Conservation (phyloP, 1,140 invertebrate species). For the Drosophila insularis region DNA sequence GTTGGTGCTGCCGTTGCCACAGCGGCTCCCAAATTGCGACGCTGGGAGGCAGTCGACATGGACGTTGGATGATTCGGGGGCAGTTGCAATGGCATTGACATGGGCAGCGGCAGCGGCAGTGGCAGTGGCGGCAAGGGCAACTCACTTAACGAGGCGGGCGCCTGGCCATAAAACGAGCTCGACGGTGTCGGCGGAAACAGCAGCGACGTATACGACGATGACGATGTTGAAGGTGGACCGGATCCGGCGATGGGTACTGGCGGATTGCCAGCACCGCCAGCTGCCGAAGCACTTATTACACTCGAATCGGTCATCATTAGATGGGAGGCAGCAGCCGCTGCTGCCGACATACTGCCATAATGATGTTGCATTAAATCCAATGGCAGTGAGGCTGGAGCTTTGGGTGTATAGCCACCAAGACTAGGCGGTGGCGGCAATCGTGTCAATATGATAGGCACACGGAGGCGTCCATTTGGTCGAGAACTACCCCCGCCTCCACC, state of each 20-base stretch:
- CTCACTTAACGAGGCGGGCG: conserved; percentile 41
- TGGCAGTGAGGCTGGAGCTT: conserved; percentile 54
- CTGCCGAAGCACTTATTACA: conserved; percentile 73
- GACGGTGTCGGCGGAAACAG: conserved; percentile 39
- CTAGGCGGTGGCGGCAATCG: conserved; percentile 30
- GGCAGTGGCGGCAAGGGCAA: conserved; percentile 57
- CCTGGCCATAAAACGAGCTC: conserved; percentile 25
- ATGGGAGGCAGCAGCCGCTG: conserved; percentile 69
- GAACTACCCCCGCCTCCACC: conserved; percentile 2
- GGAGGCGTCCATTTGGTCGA: conserved; percentile 51
- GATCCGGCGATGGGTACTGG: conserved; percentile 17
- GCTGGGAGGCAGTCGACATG: conserved; percentile 17
- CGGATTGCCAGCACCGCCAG: conserved; percentile 35
- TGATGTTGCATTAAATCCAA: conserved; percentile 24
- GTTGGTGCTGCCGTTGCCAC: background rate
- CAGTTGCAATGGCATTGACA: conserved; percentile 42
- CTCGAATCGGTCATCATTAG: conserved; percentile 82
- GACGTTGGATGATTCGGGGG: conserved; percentile 44
- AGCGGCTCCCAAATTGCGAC: conserved; percentile 22
- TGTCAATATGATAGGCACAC: conserved; percentile 43
- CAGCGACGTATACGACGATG: conserved; percentile 39
- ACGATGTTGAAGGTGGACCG: conserved; percentile 41
- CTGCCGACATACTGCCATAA: conserved; percentile 49
- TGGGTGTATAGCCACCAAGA: conserved; percentile 10
- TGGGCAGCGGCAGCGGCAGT: conserved; percentile 34